Base-by-base conservation (phyloP, 2,888 invertebrate genomes). In the Crematogaster levior region DNA sequence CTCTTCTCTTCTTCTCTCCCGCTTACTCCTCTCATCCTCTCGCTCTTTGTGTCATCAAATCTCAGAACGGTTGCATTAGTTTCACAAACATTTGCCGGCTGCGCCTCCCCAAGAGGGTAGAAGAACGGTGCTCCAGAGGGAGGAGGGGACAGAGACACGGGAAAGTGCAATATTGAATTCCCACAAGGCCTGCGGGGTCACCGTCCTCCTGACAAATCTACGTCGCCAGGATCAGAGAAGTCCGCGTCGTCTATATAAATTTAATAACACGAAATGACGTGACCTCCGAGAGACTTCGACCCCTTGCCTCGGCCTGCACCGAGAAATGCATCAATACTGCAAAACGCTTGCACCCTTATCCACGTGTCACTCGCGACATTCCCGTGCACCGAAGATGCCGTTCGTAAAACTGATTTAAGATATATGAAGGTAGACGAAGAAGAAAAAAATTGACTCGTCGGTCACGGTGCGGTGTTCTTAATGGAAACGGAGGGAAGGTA, bases 181-280 rank as follows among this genome's bases (percentile, higher is more conserved):
- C 87, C 88, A 86, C 85, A 82, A 86, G 87, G 83, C 85, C 79
- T 82, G 70, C 74, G 83, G 86, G 87, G 81, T 82, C 70, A 73
- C 72, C 66, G 65, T 73, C 68, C 83, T 81, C 81, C 83, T 84
- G 90, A 91, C 89, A 89, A 90, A 92, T 91, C 90, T 91, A 87
- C 87, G 88, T 87, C 82, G 84, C 82, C 85, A 81, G 86, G 88
- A 86, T 87, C 87, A 82, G 89, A 79, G 77, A 86, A 87, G 85
- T 87, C 86, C 83, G 83, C 82, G 87, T 84, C 85, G 84, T 89
- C 88, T 89, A 90, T 91, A 92, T 92, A 92, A 92, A 92, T 92
- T 92, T 91, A 92, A 92, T 92, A 92, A 92, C 88, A 84, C 83
- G 85, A 88, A 90, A 90, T 91, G 90, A 90, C 89, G 90, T 89